phyloP scores from a whole-genome alignment of 2,888 invertebrate genomes.

The Caenorhabditis afra region DNA sequence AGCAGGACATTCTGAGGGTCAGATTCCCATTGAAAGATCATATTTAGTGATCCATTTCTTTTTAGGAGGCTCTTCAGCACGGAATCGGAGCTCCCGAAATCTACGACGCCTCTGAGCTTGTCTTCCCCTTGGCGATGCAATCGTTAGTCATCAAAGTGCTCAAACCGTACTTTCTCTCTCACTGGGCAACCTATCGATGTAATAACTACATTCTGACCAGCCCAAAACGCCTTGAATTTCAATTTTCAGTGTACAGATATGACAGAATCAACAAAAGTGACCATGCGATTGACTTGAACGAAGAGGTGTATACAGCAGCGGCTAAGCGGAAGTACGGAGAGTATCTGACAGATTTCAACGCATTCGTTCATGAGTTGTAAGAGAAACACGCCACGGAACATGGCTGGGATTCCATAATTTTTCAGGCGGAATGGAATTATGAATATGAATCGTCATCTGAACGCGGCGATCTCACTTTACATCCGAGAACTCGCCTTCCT shows the following conservation, averaged over 20 bases:
- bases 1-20: slow-evolving; percentile 34
- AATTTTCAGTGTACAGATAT: slow-evolving; percentile 30
- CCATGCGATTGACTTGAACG: slow-evolving; percentile 26
- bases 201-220: too few relatives aligned
- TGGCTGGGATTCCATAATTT: too few relatives aligned
- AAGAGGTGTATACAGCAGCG: not conserved
- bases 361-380: slow-evolving; percentile 41
- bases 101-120: slow-evolving; percentile 29
- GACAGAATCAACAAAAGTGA: slow-evolving; percentile 23
- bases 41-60: not conserved
- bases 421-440: slow-evolving; percentile 41
- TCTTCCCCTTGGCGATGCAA: slow-evolving; percentile 40
- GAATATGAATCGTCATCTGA: slow-evolving; percentile 31
- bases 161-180: slow-evolving; percentile 43
- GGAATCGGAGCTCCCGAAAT: slow-evolving; percentile 29
- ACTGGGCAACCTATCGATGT: slow-evolving; percentile 38
- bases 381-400: too few relatives aligned
- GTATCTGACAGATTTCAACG: slow-evolving; percentile 36
- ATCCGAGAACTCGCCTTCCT: slow-evolving; percentile 32
- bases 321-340: slow-evolving; percentile 9
- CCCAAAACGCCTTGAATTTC: too few relatives aligned
- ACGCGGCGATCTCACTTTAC: slow-evolving; percentile 4
- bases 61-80: slow-evolving; percentile 24
- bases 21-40: not conserved
- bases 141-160: slow-evolving; percentile 31